phyloP scores from a whole-genome alignment of 2,797 vertebrate species.

The Rhinoraja longicauda region DNA sequence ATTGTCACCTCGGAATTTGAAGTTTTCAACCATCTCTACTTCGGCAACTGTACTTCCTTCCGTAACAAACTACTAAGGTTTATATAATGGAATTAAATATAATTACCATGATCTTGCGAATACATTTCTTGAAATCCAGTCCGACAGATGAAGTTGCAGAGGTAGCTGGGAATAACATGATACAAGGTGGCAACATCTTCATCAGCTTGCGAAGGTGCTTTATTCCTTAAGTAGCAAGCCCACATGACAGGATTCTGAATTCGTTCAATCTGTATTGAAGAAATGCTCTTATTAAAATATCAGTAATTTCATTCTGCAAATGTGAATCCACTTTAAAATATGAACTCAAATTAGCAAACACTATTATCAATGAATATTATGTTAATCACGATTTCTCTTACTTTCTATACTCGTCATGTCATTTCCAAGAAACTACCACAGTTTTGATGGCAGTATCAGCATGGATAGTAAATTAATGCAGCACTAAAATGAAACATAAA shows the following conservation, averaged over 20 bases:
- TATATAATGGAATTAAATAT: conserved; percentile 7
- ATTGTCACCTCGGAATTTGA: no score
- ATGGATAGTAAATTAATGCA: neutral
- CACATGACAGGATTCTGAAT: conserved; percentile 61
- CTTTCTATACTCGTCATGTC: neutral
- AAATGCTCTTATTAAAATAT: conserved; percentile 11
- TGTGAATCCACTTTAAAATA: neutral
- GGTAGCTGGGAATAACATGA: conserved; percentile 67
- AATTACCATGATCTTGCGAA: conserved; percentile 63
- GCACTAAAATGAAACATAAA: neutral
- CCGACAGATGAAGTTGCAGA: conserved; percentile 61
- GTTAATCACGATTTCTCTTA: neutral
- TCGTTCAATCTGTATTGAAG: conserved; percentile 60
- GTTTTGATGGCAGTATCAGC: neutral
- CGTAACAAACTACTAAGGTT: neutral
- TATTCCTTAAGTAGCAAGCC: conserved; percentile 54
- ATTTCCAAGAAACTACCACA: neutral
- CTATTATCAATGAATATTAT: neutral
- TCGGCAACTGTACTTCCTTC: neutral
- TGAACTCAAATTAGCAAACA: neutral
- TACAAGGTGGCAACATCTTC: conserved; percentile 49
- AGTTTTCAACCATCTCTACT: no score
- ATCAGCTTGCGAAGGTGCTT: conserved; percentile 23
- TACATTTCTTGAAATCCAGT: conserved; percentile 73
- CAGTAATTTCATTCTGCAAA: neutral